phyloP scores from a whole-genome alignment of 2,113 vertebrate species.

The Xiphias gladius region DNA sequence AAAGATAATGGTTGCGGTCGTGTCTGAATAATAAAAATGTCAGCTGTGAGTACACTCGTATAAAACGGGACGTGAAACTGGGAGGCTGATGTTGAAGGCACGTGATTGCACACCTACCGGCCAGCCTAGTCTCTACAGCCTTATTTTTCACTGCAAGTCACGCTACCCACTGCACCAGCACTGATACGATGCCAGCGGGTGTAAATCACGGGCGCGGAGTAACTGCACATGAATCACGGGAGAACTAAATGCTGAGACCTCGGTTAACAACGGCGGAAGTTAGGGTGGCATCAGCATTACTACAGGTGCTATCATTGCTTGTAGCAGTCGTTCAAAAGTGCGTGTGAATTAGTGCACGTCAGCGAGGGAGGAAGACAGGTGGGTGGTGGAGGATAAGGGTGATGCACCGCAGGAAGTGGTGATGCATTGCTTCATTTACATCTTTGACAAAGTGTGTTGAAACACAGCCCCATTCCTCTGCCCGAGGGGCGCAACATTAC shows the following conservation, averaged over 20 bases:
- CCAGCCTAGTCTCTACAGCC: too few species aligned
- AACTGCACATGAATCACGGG: neutral
- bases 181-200: neutral
- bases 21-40: too few species aligned
- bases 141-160: neutral
- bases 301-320: slow-evolving; percentile 7
- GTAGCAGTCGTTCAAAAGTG: neutral
- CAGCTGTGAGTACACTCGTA: neutral
- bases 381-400: slow-evolving; percentile 36
- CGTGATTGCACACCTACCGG: neutral
- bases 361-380: slow-evolving; percentile 14
- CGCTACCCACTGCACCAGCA: neutral
- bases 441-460: slow-evolving; percentile 46
- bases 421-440: slow-evolving; percentile 66
- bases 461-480: slow-evolving; percentile 7
- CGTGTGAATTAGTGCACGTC: slow-evolving; percentile 6
- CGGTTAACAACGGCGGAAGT: neutral
- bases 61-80: neutral
- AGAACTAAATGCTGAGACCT: neutral
- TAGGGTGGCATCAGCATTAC: neutral
- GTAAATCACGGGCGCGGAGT: neutral
- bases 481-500: slow-evolving; percentile 21
- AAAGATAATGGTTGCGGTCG: neutral
- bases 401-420: slow-evolving; percentile 29
- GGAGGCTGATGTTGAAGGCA: neutral